These are phyloP conservation scores for Ctenosaura bakeri DNA, from an alignment of 2,797 vertebrate species.

Conservation along the genomic window DNA sequence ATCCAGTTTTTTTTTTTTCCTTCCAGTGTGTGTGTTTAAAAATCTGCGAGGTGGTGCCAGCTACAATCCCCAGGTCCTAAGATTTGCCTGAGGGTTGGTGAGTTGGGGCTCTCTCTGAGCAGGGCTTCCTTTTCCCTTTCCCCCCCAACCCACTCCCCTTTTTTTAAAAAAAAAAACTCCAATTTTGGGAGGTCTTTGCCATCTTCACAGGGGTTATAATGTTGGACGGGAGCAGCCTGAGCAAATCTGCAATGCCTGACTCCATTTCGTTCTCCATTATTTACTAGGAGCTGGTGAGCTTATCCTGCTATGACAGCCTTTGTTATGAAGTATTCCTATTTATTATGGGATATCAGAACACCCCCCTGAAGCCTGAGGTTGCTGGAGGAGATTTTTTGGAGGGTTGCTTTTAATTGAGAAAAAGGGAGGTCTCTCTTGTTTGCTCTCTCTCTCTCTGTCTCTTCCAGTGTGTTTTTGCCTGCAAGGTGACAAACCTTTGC, in stretches of 20 bases:
- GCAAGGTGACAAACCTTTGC: not conserved
- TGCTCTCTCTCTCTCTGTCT: not conserved
- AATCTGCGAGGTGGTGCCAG: no score
- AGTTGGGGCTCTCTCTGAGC: not conserved
- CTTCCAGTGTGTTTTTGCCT: not conserved
- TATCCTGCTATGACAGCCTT: not conserved
- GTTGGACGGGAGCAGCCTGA: not conserved
- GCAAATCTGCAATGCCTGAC: not conserved
- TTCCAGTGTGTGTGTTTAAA: no score
- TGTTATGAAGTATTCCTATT: not conserved
- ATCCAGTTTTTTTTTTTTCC: no score
- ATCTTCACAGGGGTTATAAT: no score
- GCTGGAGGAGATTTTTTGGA: not conserved
- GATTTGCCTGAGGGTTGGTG: no score
- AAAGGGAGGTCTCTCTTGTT: not conserved
- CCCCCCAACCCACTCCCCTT: not conserved
- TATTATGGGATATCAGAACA: no score
- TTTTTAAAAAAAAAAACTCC: not conserved
- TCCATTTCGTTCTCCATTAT: not conserved
- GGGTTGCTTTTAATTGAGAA: not conserved
- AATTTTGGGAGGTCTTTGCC: not conserved
- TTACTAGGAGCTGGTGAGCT: not conserved
- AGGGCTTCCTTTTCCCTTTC: fast-evolving
- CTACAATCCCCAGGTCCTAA: no score
- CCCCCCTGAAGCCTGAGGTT: not conserved